phyloP scores from a whole-genome alignment of 2,888 invertebrate species.

The Halocaridina rubra region DNA sequence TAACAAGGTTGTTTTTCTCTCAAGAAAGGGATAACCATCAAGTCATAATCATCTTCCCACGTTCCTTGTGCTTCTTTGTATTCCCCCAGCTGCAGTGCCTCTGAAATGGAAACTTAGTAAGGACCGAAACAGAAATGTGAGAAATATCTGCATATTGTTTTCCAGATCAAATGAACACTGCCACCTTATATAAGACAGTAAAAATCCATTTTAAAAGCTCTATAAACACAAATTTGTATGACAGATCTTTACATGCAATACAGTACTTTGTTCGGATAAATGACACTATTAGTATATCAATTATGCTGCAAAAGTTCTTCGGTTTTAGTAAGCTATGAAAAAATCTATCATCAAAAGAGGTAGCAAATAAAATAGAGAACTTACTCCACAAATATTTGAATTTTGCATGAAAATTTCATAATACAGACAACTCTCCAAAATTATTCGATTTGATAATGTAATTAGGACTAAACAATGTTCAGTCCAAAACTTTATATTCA shows the following conservation, averaged over 20 bases:
- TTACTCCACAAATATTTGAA: no score
- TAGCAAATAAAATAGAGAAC: no score
- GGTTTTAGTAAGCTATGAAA: no score
- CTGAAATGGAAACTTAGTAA: slow-evolving; percentile 70
- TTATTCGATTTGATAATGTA: no score
- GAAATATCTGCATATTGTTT: background rate
- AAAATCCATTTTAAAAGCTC: background rate
- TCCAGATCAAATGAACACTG: background rate
- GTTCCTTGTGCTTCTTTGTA: slow-evolving; percentile 77
- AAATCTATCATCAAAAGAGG: no score
- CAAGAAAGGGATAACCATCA: slow-evolving; percentile 77
- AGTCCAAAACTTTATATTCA: no score
- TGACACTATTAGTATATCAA: no score
- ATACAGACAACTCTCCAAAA: no score
- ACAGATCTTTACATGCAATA: background rate
- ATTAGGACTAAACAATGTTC: no score
- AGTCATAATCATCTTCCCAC: slow-evolving; percentile 90
- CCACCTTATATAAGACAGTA: background rate
- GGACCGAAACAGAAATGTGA: background rate
- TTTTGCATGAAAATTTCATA: no score
- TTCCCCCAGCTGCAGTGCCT: slow-evolving; percentile 79
- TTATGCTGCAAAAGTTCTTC: no score
- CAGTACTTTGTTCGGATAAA: no score
- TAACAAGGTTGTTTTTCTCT: slow-evolving; percentile 89
- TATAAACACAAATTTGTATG: background rate